These are phyloP conservation scores for Malthinus seriepunctatus DNA, from an alignment of 2,888 invertebrate species.

Conservation along the genomic window DNA sequence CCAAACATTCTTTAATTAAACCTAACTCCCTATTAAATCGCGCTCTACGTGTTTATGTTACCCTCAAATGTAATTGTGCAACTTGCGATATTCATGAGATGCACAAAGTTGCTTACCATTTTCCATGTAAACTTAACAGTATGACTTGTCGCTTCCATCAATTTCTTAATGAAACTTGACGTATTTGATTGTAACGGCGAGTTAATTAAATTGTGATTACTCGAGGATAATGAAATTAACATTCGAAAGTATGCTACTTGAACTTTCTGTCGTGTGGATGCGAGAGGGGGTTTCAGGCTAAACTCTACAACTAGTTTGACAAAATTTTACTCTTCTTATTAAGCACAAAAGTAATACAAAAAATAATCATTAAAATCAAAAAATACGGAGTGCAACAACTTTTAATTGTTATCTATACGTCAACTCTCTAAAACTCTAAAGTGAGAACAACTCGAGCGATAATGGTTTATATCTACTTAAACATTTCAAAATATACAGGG, in stretches of 20 bases:
- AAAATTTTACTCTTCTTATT: too few relatives aligned
- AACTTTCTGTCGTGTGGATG: too few relatives aligned
- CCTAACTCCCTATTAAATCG: constrained; percentile 39
- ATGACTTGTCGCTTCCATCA: neutral
- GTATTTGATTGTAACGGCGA: neutral
- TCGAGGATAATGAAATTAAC: neutral
- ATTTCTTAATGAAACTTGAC: constrained; percentile 3
- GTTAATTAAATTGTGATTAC: neutral
- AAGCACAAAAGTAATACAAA: too few relatives aligned
- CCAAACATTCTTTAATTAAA: constrained; percentile 43
- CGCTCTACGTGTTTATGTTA: constrained; percentile 36
- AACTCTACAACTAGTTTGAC: too few relatives aligned
- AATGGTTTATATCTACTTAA: too few relatives aligned
- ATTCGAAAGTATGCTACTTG: neutral
- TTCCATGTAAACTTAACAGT: neutral
- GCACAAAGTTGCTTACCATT: constrained; percentile 15
- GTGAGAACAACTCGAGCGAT: too few relatives aligned
- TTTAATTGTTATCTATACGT: too few relatives aligned
- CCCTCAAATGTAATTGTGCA: constrained; percentile 30
- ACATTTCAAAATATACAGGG: too few relatives aligned
- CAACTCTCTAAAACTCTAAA: too few relatives aligned
- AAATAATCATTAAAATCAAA: too few relatives aligned
- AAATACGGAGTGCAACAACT: too few relatives aligned
- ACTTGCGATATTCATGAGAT: constrained; percentile 30
- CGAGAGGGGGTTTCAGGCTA: too few relatives aligned